Evolutionary conservation across 2,888 invertebrate species (phyloP).

Genomic region (Nasonia oneida): DNA sequence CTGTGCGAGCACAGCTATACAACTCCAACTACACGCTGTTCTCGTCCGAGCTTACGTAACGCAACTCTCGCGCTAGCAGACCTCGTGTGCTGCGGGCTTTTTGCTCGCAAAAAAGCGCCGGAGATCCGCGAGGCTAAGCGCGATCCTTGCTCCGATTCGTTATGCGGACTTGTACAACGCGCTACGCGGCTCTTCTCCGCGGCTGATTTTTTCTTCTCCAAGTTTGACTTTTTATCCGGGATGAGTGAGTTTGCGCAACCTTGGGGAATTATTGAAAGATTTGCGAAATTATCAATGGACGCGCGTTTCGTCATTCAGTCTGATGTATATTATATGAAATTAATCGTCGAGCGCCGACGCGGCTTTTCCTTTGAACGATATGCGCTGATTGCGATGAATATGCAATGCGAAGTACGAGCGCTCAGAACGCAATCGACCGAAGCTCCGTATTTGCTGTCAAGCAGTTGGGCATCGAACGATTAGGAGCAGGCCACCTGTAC

Average conservation of each 20-base stretch:
- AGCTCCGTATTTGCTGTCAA: not conserved
- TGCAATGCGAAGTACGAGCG: not conserved
- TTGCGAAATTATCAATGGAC: no score
- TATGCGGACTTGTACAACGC: not conserved
- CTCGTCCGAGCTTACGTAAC: constrained; percentile 15
- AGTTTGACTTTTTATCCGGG: no score
- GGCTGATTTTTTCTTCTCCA: not conserved
- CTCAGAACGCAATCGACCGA: not conserved
- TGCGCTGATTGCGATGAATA: not conserved
- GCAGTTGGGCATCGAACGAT: not conserved
- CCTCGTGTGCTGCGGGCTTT: constrained; percentile 33
- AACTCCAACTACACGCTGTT: not conserved
- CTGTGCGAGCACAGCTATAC: not conserved
- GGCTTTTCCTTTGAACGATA: not conserved
- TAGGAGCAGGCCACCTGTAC: not conserved
- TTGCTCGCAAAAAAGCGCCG: constrained; percentile 28
- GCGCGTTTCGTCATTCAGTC: no score
- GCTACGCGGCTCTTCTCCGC: no score
- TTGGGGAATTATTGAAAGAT: no score
- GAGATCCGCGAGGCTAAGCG: constrained; percentile 28
- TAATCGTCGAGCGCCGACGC: not conserved
- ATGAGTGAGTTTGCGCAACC: no score
- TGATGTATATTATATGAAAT: not conserved
- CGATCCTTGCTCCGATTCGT: constrained; percentile 43
- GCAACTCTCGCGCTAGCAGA: not conserved